phyloP scores from a whole-genome alignment of 2,113 vertebrate species.

The Rhombomys opimus region DNA sequence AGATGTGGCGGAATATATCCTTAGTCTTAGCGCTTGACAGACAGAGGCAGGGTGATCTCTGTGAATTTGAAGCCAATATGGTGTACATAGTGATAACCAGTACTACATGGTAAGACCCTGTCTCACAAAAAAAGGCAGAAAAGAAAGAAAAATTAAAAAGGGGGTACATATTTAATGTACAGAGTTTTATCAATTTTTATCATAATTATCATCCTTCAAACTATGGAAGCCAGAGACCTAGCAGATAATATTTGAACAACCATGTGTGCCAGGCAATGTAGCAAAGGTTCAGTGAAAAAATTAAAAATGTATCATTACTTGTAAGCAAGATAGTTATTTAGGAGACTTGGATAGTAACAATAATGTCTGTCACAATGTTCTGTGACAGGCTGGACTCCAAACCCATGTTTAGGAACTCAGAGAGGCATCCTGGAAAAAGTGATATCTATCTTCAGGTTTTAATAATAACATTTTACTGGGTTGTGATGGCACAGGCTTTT shows the following conservation, averaged over 20 bases:
- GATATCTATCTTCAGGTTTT: not conserved
- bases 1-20: not conserved
- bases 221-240: not conserved
- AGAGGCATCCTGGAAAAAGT: not conserved
- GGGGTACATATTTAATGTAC: not conserved
- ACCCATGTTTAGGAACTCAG: not conserved
- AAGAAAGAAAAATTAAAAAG: not conserved
- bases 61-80: not conserved
- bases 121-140: not conserved
- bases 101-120: not conserved
- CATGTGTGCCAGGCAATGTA: not conserved
- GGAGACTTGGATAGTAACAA: not conserved
- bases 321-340: not conserved
- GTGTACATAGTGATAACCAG: not conserved
- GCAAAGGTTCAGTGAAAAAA: not conserved
- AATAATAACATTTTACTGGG: not conserved
- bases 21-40: not conserved
- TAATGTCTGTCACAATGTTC: not conserved
- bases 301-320: not conserved
- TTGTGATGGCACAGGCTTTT: not conserved
- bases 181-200: not conserved
- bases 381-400: not conserved
- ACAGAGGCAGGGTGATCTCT: not conserved
- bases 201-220: not conserved
- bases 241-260: not conserved